phyloP scores from a whole-genome alignment of 2,888 invertebrate genomes.

The Sabellastarte sp. region DNA sequence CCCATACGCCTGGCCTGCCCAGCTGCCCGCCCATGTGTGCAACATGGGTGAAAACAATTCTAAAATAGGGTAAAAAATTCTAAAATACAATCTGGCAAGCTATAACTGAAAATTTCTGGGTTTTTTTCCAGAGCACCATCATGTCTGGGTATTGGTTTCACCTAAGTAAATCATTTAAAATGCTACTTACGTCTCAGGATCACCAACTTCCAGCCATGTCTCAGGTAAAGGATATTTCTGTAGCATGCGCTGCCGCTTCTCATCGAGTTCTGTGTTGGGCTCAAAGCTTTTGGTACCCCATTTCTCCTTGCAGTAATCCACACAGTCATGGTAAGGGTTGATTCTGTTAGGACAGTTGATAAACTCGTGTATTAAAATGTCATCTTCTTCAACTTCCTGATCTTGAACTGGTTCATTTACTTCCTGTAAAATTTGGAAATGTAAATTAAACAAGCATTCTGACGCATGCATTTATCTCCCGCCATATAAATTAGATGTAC shows the following conservation, averaged over 20 bases:
- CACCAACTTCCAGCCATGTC: conserved; percentile 92
- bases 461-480: too few species aligned
- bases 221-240: conserved; percentile 84
- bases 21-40: too few species aligned
- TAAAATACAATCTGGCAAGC: not conserved
- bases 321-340: conserved; percentile 92
- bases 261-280: conserved; percentile 75
- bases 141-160: too few species aligned
- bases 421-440: too few species aligned
- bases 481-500: too few species aligned
- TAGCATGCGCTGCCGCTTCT: conserved; percentile 74
- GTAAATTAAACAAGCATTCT: too few species aligned
- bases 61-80: not conserved
- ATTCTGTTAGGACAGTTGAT: conserved; percentile 87
- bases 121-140: too few species aligned
- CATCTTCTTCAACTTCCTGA: conserved; percentile 10
- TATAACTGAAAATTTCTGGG: too few species aligned
- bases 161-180: not conserved
- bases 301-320: conserved; percentile 77
- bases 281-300: conserved; percentile 52
- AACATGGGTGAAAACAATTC: too few species aligned
- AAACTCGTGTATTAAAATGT: conserved; percentile 36
- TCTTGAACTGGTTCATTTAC: too few species aligned
- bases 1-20: too few species aligned
- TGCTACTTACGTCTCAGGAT: conserved; percentile 70